Percentiles rank a stretch among this genome's conserved stretches.
phyloP scores from a whole-genome alignment of 2,888 invertebrate genomes.

The Yponomeuta malinellus region DNA sequence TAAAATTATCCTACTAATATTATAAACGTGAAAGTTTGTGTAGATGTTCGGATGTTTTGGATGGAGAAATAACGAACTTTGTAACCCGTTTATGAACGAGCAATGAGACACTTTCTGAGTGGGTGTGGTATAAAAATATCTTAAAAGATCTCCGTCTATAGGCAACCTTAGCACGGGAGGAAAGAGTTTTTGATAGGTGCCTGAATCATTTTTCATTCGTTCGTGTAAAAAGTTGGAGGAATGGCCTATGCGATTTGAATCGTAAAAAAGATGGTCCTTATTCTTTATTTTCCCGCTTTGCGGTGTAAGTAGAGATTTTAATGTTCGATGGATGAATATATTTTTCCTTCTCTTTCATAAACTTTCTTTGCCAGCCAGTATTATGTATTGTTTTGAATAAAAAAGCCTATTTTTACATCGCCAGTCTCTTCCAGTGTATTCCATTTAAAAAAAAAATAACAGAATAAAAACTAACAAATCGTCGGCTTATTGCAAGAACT shows the following conservation, averaged over 20 bases:
- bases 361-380: not conserved
- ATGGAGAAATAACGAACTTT: no score
- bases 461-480: no score
- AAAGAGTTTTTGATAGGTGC: constrained; percentile 66
- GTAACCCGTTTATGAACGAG: no score
- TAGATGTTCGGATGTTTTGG: no score
- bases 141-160: not conserved
- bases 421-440: no score
- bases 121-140: not conserved
- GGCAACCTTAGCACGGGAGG: constrained; percentile 22
- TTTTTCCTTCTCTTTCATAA: not conserved
- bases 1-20: no score
- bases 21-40: no score
- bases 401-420: not conserved
- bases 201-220: constrained; percentile 65
- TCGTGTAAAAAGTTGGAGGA: constrained; percentile 17
- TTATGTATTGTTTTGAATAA: not conserved
- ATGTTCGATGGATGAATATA: not conserved
- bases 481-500: no score
- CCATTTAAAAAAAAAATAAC: no score
- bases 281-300: not conserved
- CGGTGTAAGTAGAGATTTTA: not conserved
- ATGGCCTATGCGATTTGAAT: constrained; percentile 15
- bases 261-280: not conserved
- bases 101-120: no score